Base-by-base conservation (phyloP, 2,797 vertebrate species). In the Chrosomus eos region DNA sequence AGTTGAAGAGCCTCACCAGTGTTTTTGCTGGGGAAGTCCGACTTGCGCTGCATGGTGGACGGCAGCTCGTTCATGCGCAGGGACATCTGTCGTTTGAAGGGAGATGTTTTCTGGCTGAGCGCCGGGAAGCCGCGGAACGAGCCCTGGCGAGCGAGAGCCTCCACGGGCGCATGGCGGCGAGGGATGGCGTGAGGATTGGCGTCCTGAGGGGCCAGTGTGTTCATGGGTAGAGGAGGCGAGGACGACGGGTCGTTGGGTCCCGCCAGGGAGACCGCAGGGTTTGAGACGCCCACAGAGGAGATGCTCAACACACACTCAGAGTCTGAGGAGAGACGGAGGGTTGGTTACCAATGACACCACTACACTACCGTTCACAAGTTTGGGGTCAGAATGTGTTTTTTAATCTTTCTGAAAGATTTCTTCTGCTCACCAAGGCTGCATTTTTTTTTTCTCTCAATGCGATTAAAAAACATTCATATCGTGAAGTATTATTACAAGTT, bases 51-150 rank as follows among this genome's bases (percentile, higher is more conserved):
- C 95, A 97, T 94, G 55, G 96, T 99, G 91, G 97, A 99, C 83
- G 98, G 98, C 89, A 99, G 93, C 89, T 99, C 98, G 48, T 98
- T 99, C 93, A 98, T 97, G 88, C 98, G 96, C 87, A 99, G 94
- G 0, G 98, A 99, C 70, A 97, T 91, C 85, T 99, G 97, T 14
- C 98, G 95, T 88, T 99, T 99, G 93, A 99, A 99, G 86, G 98
- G 98, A 72, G 98, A 99, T 33, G 97, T 99, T 94, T 99, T 99
- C 92, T 99, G 97, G 91, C 97, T 98, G 68, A 99, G 98, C 38
- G 93, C 97, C 0, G 98, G 98, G 92, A 99, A 99, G 86, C 98
- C 98, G 78, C 97, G 93, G 94, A 99, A 99, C 51, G 98, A 99
- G 36, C 98, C 97, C 94, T 99, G 98, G 70, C 98, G 94, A 86